phyloP scores from a whole-genome alignment of 2,888 invertebrate species.

The Campaea margaritaria region DNA sequence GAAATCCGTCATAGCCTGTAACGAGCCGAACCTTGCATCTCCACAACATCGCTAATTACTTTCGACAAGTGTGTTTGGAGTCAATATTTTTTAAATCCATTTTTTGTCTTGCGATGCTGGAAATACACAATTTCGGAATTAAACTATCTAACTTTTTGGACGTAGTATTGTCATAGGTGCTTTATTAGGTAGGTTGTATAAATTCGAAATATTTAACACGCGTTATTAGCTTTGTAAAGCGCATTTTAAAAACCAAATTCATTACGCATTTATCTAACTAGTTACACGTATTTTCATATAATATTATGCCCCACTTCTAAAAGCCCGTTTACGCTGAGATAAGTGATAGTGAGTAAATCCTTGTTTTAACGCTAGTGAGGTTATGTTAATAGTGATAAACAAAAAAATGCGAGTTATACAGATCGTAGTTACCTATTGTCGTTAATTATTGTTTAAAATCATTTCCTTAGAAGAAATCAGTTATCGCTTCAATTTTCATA shows the following conservation, averaged over 20 bases:
- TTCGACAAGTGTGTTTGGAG: too few species aligned
- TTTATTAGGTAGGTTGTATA: slow-evolving; percentile 1
- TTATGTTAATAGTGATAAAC: background rate
- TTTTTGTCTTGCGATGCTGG: too few species aligned
- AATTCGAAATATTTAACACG: background rate
- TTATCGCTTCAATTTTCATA: background rate
- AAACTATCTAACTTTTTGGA: background rate
- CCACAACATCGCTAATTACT: too few species aligned
- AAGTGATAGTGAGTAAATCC: background rate
- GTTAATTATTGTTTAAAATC: background rate
- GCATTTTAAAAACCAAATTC: background rate
- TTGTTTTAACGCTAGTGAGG: too few species aligned
- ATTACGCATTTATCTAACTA: background rate
- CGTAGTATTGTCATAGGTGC: slow-evolving; percentile 10
- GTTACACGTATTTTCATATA: background rate
- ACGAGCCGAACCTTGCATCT: too few species aligned
- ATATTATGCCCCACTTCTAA: background rate
- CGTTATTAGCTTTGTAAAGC: background rate
- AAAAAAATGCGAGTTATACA: too few species aligned
- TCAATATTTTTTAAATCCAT: too few species aligned
- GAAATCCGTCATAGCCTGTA: too few species aligned
- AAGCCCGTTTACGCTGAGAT: background rate
- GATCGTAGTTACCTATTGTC: too few species aligned
- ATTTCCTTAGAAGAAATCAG: background rate
- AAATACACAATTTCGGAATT: too few species aligned